Evolutionary conservation across 2,888 invertebrate genomes (phyloP), one percentile per base, ranked within the genome.

Genomic region (Anoncus sp.): DNA sequence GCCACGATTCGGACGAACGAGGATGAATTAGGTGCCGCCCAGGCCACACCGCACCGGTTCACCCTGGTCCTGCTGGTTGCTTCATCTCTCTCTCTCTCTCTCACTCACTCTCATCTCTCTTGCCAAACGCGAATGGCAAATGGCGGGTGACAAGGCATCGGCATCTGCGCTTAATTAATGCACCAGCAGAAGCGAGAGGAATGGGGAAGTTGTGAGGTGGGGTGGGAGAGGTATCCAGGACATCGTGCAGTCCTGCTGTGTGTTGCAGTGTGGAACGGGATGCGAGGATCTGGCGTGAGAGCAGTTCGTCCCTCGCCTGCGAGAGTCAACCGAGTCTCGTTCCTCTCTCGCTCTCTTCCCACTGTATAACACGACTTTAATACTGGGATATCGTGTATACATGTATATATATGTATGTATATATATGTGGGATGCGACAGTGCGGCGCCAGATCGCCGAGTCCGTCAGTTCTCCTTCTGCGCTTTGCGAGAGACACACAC

Each of bases 161-260:
- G 84, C 86, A 85, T 85, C 84, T 86, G 85, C 82, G 85, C 84
- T 85, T 87, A 86, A 87, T 87, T 85, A 85, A 87, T 84, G 86
- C 85, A 73, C 67, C 79, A 81, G 75, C 73, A 66, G 62, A 45
- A 67, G 57, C 62, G 69, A 73, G 75, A 55, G 76, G 51, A 63
- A 57, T 45, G 69, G 67, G 49, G 59, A 63, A 59, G n/a, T n/a
- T n/a, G n/a, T n/a, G n/a, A n/a, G n/a, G n/a, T n/a, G n/a, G n/a
- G n/a, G n/a, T n/a, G n/a, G n/a, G n/a, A n/a, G n/a, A n/a, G n/a
- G n/a, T n/a, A 47, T 59, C n/a, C 71, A 62, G 71, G 67, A 75
- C 75, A 75, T 78, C 71, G 75, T 22, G 67, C 75, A 51, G 45
- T 71, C 35, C 75, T 75, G 74, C 53, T 62, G 60, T 38, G 55